Evolutionary conservation across 2,797 vertebrate species (phyloP).

Genomic region (Geotrypetes seraphini): DNA sequence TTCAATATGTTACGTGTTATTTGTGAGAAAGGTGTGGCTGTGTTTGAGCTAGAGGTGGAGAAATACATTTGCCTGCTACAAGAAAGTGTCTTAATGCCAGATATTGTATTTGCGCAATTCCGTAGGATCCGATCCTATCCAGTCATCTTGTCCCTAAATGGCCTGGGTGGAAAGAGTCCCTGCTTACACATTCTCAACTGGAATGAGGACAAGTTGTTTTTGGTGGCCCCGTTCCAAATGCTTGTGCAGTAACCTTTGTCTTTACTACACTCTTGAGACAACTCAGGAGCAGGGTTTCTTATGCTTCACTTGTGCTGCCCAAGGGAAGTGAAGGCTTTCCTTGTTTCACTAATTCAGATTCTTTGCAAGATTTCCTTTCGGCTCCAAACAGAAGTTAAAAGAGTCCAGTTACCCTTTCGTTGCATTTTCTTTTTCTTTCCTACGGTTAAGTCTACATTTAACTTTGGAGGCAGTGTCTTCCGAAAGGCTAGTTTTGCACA

Average conservation of each 20-base stretch:
- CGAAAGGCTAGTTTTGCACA: no score
- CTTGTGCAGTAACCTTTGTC: constrained; percentile 54
- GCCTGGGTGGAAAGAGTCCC: constrained; percentile 45
- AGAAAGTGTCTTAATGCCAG: constrained; percentile 28
- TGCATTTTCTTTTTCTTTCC: no score
- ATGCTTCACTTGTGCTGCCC: constrained; percentile 13
- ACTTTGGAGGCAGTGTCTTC: no score
- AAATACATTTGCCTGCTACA: constrained; percentile 5
- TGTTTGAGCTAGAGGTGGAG: constrained; percentile 25
- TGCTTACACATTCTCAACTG: constrained; percentile 54
- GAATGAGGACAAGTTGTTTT: constrained; percentile 59
- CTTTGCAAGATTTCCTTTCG: constrained; percentile 4
- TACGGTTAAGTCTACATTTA: no score
- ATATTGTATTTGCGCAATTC: constrained; percentile 40
- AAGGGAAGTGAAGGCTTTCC: constrained; percentile 13
- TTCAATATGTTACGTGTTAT: neutral
- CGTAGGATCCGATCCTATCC: constrained; percentile 42
- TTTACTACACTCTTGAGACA: constrained; percentile 48
- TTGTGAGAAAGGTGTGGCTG: constrained; percentile 20
- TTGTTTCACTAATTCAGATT: constrained; percentile 12
- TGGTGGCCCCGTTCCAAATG: constrained; percentile 54
- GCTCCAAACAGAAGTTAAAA: no score
- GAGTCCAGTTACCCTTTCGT: no score
- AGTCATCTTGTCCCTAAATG: constrained; percentile 54
- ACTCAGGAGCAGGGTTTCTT: constrained; percentile 44